These are phyloP conservation scores for Syngnathus typhle DNA, from an alignment of 2,113 vertebrate genomes.

Conservation along the genomic window DNA sequence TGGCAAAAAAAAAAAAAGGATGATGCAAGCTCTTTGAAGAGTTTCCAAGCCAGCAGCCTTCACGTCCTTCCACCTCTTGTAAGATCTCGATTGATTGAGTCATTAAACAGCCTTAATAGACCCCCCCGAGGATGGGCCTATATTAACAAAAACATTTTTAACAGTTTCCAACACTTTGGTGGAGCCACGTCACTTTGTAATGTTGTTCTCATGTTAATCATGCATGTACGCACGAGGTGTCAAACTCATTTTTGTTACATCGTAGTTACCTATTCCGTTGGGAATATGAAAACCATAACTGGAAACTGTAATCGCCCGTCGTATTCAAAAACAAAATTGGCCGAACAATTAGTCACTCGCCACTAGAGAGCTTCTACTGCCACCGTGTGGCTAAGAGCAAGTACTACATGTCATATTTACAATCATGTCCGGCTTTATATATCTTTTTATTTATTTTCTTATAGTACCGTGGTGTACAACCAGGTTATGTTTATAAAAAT, in stretches of 20 bases:
- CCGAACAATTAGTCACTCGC: too few relatives aligned
- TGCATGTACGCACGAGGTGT: conserved; percentile 1
- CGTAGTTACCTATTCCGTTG: too few relatives aligned
- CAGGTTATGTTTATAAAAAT: too few relatives aligned
- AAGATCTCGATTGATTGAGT: conserved; percentile 54
- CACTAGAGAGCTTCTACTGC: conserved; percentile 46
- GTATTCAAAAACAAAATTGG: too few relatives aligned
- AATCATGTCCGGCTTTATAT: background rate
- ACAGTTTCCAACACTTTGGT: conserved; percentile 16
- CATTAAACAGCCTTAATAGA: conserved; percentile 51
- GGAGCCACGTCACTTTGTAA: conserved; percentile 32
- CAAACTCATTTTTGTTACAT: background rate
- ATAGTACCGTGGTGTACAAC: too few relatives aligned
- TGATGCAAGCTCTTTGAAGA: conserved; percentile 55
- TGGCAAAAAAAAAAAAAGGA: conserved; percentile 32
- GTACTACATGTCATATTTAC: conserved; percentile 37
- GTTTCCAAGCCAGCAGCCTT: conserved; percentile 54
- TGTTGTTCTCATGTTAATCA: conserved; percentile 13
- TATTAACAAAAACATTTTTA: conserved; percentile 34
- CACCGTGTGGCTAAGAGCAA: conserved; percentile 48
- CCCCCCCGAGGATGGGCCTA: conserved; percentile 22
- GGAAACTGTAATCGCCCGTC: too few relatives aligned
- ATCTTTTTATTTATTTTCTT: background rate
- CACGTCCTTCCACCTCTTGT: conserved; percentile 49
- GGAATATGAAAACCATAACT: too few relatives aligned